phyloP scores from a whole-genome alignment of 2,797 vertebrate species.

The Hafferia zeledoni region DNA sequence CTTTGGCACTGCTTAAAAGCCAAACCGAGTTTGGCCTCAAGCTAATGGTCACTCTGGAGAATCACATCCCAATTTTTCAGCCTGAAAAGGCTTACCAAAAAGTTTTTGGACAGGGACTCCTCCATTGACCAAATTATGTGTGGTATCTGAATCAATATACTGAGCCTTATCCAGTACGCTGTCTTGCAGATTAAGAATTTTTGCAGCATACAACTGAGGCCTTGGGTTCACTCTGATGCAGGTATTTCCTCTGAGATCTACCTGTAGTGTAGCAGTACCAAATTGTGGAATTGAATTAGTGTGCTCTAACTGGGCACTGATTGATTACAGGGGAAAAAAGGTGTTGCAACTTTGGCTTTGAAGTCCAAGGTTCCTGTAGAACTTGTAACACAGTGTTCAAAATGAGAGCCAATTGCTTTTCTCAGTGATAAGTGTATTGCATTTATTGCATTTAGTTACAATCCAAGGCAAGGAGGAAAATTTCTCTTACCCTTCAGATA shows the following conservation, averaged over 20 bases:
- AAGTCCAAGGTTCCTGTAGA: neutral
- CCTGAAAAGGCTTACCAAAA: neutral
- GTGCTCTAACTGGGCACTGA: neutral
- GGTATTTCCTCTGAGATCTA: neutral
- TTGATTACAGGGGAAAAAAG: neutral
- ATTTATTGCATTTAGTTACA: neutral
- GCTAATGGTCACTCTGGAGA: neutral
- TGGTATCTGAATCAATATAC: neutral
- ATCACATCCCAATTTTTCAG: neutral
- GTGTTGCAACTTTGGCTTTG: neutral
- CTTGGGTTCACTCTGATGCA: neutral
- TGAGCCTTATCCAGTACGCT: neutral
- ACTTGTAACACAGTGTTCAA: neutral
- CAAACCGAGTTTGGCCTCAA: neutral
- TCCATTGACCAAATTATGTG: neutral
- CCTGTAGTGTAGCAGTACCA: neutral
- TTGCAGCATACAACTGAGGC: neutral
- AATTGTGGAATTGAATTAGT: neutral
- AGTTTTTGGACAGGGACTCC: neutral
- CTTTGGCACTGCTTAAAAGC: neutral
- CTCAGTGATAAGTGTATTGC: neutral
- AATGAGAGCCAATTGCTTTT: neutral
- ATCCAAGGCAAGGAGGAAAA: neutral
- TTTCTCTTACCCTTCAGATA: neutral
- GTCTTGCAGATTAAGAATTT: neutral